Conservation (phyloP, 2,888 invertebrate genomes). For the Dexiosoma caninum region DNA sequence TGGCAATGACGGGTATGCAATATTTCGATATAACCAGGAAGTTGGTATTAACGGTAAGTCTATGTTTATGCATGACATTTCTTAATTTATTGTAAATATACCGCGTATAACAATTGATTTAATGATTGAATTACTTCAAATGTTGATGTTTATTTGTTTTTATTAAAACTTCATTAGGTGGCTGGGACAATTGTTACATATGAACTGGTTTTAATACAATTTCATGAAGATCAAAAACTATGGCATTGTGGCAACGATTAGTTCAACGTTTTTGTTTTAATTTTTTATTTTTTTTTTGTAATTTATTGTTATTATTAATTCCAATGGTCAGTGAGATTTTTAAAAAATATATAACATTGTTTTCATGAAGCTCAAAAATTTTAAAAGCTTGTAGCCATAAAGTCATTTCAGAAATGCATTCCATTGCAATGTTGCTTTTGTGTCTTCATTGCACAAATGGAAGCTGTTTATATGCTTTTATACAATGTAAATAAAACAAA, state of each 20-base stretch:
- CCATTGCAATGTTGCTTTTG: background rate
- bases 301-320: too few relatives aligned
- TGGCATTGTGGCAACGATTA: constrained; percentile 69
- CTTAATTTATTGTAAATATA: background rate
- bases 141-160: background rate
- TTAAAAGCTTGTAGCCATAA: background rate
- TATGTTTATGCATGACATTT: background rate
- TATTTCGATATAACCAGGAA: constrained; percentile 75
- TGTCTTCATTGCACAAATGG: background rate
- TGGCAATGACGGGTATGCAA: constrained; percentile 74
- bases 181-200: constrained; percentile 81
- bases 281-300: background rate
- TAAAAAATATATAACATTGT: background rate
- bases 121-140: background rate
- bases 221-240: constrained; percentile 77
- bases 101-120: background rate
- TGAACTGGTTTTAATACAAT: constrained; percentile 80
- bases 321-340: background rate
- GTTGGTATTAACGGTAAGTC: constrained; percentile 72
- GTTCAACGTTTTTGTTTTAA: background rate
- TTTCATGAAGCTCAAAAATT: background rate
- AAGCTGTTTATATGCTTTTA: too few relatives aligned
- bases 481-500: too few relatives aligned
- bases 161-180: constrained; percentile 73
- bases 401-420: constrained; percentile 33